These are phyloP conservation scores for Atta colombica DNA, from an alignment of 1,140 invertebrate genomes.

Conservation along the genomic window DNA sequence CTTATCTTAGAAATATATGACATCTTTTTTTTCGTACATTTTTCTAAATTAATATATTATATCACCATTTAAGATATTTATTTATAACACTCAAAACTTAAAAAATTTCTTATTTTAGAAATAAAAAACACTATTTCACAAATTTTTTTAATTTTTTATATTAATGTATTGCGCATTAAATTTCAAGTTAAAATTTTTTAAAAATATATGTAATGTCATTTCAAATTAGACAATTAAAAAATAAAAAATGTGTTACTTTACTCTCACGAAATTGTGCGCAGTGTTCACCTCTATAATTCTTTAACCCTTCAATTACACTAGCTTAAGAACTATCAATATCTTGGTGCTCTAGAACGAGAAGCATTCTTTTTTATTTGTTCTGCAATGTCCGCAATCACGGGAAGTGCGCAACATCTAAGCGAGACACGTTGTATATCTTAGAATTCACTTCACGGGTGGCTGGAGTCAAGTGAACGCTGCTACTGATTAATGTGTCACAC, in stretches of 20 bases:
- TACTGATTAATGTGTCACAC: conserved; percentile 77
- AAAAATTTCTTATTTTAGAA: no score
- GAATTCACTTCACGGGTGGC: conserved; percentile 47
- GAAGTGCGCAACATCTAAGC: not conserved
- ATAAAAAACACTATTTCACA: no score
- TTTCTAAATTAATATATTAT: not conserved
- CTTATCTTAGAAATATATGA: not conserved
- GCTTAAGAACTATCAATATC: not conserved
- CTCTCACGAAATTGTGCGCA: not conserved
- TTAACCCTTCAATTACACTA: not conserved
- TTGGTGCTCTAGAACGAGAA: not conserved
- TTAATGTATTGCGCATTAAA: not conserved
- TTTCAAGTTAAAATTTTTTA: not conserved
- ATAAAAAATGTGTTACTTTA: not conserved
- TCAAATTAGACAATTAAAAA: not conserved
- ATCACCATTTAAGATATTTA: no score
- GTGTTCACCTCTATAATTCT: not conserved
- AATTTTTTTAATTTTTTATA: no score
- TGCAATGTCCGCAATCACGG: not conserved
- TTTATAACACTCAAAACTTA: no score
- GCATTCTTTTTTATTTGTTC: conserved; percentile 33
- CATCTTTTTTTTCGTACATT: no score
- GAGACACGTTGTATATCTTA: conserved; percentile 17
- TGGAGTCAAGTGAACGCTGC: conserved; percentile 63
- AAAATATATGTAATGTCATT: not conserved